Conservation (phyloP, 2,113 vertebrate genomes). For the Pachypanchax playfairii region DNA sequence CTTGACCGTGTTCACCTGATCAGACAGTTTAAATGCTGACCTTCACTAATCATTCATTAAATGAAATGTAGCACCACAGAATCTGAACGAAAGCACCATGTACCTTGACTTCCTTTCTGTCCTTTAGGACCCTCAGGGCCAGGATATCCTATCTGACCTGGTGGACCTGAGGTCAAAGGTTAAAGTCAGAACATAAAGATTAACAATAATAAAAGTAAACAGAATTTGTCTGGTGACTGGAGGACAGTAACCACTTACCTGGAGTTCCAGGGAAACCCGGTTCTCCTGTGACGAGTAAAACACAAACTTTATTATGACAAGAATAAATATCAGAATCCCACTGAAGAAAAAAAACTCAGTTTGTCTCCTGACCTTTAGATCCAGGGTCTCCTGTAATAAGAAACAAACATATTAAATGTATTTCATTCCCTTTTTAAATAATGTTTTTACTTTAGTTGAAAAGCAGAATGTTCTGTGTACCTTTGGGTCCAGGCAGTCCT, state of each 20-base stretch:
- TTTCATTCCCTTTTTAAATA: not conserved
- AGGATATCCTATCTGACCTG: conserved; percentile 81
- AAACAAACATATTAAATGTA: not conserved
- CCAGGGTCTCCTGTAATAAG: conserved; percentile 68
- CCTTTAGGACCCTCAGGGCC: conserved; percentile 91
- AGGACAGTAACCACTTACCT: conserved; percentile 64
- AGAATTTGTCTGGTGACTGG: not conserved
- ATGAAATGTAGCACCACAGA: not conserved
- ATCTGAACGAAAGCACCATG: not conserved
- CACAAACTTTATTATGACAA: conserved; percentile 11
- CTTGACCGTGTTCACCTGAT: conserved; percentile 87
- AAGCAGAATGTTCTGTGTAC: conserved; percentile 56
- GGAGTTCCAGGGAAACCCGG: conserved; percentile 71
- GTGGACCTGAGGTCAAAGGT: conserved; percentile 73
- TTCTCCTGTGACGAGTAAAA: conserved; percentile 70
- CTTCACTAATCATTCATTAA: not conserved
- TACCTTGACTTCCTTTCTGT: conserved; percentile 91
- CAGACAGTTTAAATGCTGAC: conserved; percentile 11
- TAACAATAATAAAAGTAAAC: not conserved
- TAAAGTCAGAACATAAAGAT: conserved; percentile 17
- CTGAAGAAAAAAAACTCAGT: not conserved
- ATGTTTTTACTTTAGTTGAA: not conserved
- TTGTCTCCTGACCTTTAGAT: conserved; percentile 54
- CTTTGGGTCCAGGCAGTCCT: conserved; percentile 87
- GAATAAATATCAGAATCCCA: not conserved